Conservation (phyloP, 2,113 vertebrate genomes). For the Patagioenas fasciata region DNA sequence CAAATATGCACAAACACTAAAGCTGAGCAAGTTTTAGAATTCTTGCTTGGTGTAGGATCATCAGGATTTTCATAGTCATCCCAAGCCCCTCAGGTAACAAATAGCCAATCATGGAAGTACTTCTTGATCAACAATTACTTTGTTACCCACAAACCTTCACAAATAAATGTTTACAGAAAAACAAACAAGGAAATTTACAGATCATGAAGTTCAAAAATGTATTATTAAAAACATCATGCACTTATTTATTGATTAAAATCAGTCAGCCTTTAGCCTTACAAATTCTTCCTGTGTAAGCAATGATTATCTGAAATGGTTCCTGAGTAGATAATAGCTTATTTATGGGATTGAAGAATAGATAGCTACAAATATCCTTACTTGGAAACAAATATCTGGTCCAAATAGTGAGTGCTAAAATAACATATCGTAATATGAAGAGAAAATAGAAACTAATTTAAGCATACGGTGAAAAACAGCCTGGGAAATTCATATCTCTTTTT, state of each 20-base stretch:
- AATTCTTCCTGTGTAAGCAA: not conserved
- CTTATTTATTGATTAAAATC: not conserved
- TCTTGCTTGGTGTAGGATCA: not conserved
- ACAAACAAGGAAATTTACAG: not conserved
- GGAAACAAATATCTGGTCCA: not conserved
- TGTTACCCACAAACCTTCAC: not conserved
- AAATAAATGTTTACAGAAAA: not conserved
- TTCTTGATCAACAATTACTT: not conserved
- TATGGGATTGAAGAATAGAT: not conserved
- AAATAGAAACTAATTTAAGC: not conserved
- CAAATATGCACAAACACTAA: not conserved
- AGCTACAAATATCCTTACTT: not conserved
- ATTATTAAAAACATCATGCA: not conserved
- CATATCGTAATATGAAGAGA: not conserved
- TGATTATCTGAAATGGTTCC: not conserved
- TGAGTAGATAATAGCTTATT: not conserved
- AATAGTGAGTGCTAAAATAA: not conserved
- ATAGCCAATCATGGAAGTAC: not conserved
- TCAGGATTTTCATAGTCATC: not conserved
- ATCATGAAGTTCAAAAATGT: not conserved
- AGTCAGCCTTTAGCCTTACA: not conserved
- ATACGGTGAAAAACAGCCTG: not conserved
- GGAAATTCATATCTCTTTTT: not conserved
- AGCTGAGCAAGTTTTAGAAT: not conserved
- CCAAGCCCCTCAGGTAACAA: not conserved